Conservation (phyloP, 2,113 vertebrate genomes). For the Pelecanus crispus region DNA sequence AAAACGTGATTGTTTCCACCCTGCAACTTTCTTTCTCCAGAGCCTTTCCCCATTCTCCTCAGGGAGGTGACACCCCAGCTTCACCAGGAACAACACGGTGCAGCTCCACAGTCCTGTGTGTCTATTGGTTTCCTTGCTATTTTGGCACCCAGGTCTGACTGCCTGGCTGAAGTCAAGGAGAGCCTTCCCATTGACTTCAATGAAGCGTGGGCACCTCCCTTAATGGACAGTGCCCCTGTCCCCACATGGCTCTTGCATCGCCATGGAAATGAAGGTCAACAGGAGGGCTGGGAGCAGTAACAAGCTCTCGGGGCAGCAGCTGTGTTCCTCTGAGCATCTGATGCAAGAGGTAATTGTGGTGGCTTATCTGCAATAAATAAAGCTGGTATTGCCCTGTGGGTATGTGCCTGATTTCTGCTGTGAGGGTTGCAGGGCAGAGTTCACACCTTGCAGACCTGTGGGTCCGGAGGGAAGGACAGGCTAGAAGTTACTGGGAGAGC, state of each 20-base stretch:
- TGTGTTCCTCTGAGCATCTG: background rate
- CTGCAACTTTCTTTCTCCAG: background rate
- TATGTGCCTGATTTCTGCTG: background rate
- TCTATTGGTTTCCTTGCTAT: background rate
- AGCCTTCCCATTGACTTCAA: background rate
- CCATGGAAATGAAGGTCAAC: background rate
- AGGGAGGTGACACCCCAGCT: background rate
- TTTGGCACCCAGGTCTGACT: background rate
- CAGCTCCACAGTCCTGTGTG: background rate
- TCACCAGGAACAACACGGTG: background rate
- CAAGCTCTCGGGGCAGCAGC: background rate
- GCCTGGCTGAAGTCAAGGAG: background rate
- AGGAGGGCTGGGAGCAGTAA: background rate
- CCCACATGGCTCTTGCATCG: background rate
- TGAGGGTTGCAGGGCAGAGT: background rate
- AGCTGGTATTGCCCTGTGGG: background rate
- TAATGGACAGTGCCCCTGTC: background rate
- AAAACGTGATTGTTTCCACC: background rate
- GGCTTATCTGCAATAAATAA: background rate
- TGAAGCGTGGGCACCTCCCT: fast-evolving
- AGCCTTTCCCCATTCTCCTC: background rate
- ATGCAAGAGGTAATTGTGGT: fast-evolving
- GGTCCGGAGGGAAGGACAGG: background rate
- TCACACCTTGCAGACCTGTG: background rate
- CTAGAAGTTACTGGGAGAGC: background rate